Base-by-base conservation (phyloP, 2,797 vertebrate genomes). In the Gobionotothen gibberifrons region DNA sequence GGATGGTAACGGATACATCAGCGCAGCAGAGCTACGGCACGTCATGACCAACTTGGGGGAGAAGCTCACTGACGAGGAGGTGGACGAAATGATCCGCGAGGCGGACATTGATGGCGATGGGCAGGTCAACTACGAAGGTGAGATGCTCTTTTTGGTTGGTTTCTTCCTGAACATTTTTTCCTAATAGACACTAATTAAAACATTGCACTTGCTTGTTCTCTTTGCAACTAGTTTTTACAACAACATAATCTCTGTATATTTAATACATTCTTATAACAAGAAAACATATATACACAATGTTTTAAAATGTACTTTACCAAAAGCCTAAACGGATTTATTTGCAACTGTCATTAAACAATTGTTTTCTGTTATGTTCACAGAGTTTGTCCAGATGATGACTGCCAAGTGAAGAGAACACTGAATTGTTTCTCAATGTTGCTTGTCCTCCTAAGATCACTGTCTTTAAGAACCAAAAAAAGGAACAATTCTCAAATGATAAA, bases 331-430 rank as follows among this genome's bases (percentile, higher is more conserved):
- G 4, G 9, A n/a, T 0, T 39, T 0, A 16, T 3, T 44, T 32
- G 16, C 22, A 0, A 17, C 36, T 48, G 19, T 39, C 26, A 7
- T 47, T 42, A 36, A 70, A 39, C 55, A n/a, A 39, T 67, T 55
- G 42, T 42, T 52, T 51, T 61, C 17, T 74, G 32, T 79, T 72
- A 21, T 76, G 61, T 68, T 80, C 67, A 2, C 95, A 97, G 96
- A 97, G 91, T 97, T 97, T 83, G 96, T 97, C 93, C 96, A 97
- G 90, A 97, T 97, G 96, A 97, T 97, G 97, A 97, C 97, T 2
- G 96, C 97, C 64, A 97, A 97, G 94, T 97, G 96, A 96, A 87
- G 81, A 90, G 85, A 84, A 81, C 58, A 65, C 59, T 85, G 80
- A 86, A 53, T 73, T 84, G 79, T 89, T 80, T 92, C 83, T 93